Percentiles rank a stretch among this genome's conserved stretches.
Evolutionary conservation across 2,113 vertebrate species (phyloP).

Genomic region (Tympanuchus pallidicinctus): DNA sequence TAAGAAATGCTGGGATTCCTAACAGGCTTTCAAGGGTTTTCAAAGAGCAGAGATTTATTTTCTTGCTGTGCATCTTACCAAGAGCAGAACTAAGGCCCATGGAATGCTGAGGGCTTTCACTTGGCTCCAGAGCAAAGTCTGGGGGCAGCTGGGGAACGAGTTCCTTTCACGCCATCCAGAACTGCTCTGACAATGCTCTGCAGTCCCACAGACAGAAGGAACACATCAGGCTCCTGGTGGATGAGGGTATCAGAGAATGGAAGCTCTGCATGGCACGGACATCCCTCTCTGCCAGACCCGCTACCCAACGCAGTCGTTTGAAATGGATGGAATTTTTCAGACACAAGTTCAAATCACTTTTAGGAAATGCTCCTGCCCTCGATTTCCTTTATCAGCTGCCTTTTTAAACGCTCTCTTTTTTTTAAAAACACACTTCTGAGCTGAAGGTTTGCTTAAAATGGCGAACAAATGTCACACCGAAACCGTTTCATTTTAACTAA

Average conservation of each 20-base stretch:
- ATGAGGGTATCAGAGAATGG: rapidly evolving
- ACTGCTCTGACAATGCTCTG: neutral
- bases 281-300: neutral
- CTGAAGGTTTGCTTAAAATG: neutral
- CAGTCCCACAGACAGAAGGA: neutral
- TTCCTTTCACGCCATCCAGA: neutral
- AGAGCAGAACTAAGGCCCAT: neutral
- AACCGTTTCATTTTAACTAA: neutral
- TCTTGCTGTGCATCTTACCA: rapidly evolving
- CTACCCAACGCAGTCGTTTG: neutral
- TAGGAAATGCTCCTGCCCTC: neutral
- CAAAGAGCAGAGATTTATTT: neutral
- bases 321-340: neutral
- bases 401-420: neutral
- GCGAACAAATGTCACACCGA: neutral
- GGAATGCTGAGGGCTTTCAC: neutral
- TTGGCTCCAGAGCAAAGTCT: neutral
- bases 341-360: neutral
- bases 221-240: neutral
- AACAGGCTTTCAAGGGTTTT: neutral
- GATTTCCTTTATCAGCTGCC: neutral
- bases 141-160: neutral
- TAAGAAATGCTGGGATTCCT: neutral
- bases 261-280: neutral
- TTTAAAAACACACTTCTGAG: neutral